Evolutionary conservation across 2,888 invertebrate genomes (phyloP), one percentile per base, ranked within the genome.

Genomic region (Xestia xanthographa): DNA sequence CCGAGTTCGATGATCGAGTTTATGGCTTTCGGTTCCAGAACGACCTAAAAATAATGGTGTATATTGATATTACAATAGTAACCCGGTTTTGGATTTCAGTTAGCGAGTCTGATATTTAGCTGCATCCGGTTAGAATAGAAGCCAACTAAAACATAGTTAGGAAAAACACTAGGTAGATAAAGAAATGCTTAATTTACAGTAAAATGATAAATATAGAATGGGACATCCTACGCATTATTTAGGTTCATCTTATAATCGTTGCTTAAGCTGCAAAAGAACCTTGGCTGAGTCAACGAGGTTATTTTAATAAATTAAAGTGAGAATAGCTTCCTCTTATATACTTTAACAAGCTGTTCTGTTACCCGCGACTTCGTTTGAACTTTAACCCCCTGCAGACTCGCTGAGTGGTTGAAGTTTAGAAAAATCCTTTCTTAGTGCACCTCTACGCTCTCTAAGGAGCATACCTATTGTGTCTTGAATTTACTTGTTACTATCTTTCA

Each of bases 331-430:
- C n/a, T 41, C 53, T 45, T 62, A 62, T 66, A 38, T 45, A 74
- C 48, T 81, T 82, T 67, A 63, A 76, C 60, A 75, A 66, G 78
- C 43, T 78, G 43, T 74, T 78, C 43, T 78, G 43, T 74, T 78
- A 45, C 45, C 48, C 29, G 14, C 53, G 29, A 79, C 66, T 82
- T 82, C 53, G 22, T 76, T 56, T 26, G 34, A 77, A 79, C 53
- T 79, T 79, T 48, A 76, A 63, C 62, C 77, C 82, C 53, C 79
- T 9, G 26, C 82, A 56, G 82, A 82, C 77, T 79, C 20, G 29
- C 76, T n/a, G 66, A 60, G 82, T 67, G 62, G 62, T 66, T 82
- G 66, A 79, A 82, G 82, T 79, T 76, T 67, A 82, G 82, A 79
- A 82, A 79, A 67, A 63, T 82, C 66, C 56, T 67, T 63, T 79